Percentiles rank a stretch among this genome's conserved stretches.
These are phyloP conservation scores for Opisthocomus hoazin DNA, from an alignment of 2,113 vertebrate genomes.

Conservation along the genomic window DNA sequence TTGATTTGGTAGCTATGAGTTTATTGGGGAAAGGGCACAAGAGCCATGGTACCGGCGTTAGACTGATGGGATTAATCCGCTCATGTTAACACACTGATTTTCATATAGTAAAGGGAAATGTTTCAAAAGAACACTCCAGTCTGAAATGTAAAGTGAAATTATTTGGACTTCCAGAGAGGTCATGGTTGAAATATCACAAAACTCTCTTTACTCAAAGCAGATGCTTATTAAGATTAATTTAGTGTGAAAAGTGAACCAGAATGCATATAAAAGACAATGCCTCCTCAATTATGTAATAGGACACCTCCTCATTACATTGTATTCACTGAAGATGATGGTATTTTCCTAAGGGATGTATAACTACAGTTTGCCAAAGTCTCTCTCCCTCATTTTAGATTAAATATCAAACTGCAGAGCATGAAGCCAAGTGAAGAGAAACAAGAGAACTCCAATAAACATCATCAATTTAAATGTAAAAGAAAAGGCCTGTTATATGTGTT, in stretches of 20 bases:
- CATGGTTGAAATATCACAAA: constrained; percentile 80
- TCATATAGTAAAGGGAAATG: constrained; percentile 63
- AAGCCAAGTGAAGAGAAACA: constrained; percentile 56
- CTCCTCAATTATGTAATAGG: constrained; percentile 69
- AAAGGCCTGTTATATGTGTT: constrained; percentile 18
- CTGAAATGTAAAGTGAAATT: constrained; percentile 63
- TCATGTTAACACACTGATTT: constrained; percentile 76
- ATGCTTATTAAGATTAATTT: constrained; percentile 80
- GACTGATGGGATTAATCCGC: constrained; percentile 78
- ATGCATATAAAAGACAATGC: constrained; percentile 74
- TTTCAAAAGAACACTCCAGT: constrained; percentile 58
- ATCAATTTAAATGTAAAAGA: constrained; percentile 53
- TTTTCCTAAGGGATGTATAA: constrained; percentile 60
- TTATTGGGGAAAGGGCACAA: constrained; percentile 5
- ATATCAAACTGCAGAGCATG: constrained; percentile 44
- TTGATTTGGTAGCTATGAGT: constrained; percentile 57
- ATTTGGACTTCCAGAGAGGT: constrained; percentile 70
- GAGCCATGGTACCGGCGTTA: constrained; percentile 43
- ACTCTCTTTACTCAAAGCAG: constrained; percentile 76
- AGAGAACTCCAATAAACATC: constrained; percentile 56
- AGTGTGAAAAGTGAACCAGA: constrained; percentile 79
- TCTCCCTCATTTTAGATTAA: constrained; percentile 49
- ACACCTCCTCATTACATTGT: constrained; percentile 68
- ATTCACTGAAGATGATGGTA: constrained; percentile 54
- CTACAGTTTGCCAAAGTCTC: constrained; percentile 14